Evolutionary conservation across 2,797 vertebrate genomes (phyloP).

Genomic region (Lepus oiostolus): DNA sequence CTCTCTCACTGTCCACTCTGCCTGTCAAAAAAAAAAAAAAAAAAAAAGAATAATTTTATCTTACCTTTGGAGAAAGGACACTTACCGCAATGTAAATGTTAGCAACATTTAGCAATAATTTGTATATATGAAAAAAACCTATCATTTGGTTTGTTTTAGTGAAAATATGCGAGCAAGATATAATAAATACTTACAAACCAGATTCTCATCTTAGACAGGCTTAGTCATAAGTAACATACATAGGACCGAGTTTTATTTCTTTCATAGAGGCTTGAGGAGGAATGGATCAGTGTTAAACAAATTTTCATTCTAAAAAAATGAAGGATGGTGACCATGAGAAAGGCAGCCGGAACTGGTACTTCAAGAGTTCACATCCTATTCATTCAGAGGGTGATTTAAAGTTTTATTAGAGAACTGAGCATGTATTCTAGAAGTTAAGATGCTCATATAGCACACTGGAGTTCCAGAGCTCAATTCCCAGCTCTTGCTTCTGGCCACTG

Average conservation of each 20-base stretch:
- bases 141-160: neutral
- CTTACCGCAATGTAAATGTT: neutral
- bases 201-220: neutral
- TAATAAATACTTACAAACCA: neutral
- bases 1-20: no score
- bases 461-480: no score
- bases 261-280: neutral
- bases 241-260: neutral
- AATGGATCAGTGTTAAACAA: neutral
- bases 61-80: constrained; percentile 17
- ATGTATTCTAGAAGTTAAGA: no score
- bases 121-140: neutral
- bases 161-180: neutral
- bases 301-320: neutral
- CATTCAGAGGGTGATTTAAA: neutral
- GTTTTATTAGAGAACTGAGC: no score
- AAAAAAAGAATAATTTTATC: constrained; percentile 30
- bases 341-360: neutral
- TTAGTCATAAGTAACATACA: constrained; percentile 1
- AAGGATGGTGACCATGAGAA: neutral
- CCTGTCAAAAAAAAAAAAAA: no score
- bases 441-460: no score
- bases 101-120: constrained; percentile 9
- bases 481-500: no score
- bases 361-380: neutral